These are phyloP conservation scores for Oeneis ivallda DNA, from an alignment of 2,888 invertebrate species.

Conservation along the genomic window DNA sequence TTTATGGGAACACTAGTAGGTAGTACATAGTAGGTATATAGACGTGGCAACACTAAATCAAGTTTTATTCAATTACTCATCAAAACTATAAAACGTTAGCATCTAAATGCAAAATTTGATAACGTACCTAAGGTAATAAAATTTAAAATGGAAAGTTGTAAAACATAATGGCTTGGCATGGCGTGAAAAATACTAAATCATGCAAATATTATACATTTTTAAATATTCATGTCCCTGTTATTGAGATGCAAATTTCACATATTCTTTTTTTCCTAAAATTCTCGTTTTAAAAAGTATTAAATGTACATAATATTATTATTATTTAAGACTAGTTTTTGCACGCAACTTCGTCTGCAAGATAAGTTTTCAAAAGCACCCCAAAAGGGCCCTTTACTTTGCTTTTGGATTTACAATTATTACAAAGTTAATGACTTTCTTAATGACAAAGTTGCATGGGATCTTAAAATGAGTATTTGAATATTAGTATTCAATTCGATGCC, in stretches of 20 bases:
- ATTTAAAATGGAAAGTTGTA: conserved; percentile 20
- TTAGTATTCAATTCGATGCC: no score
- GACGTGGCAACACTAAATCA: no score
- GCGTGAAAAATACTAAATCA: conserved; percentile 13
- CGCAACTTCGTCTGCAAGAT: no score
- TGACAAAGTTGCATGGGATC: no score
- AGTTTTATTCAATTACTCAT: background rate
- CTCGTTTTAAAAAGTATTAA: background rate
- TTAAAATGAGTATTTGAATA: no score
- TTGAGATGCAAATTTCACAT: conserved; percentile 20
- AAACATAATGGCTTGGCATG: conserved; percentile 17
- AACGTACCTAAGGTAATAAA: conserved; percentile 3
- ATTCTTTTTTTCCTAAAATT: conserved; percentile 1
- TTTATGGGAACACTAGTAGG: no score
- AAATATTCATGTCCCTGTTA: conserved; percentile 21
- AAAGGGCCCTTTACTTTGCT: no score
- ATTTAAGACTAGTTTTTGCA: no score
- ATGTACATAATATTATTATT: background rate
- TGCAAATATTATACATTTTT: conserved; percentile 21
- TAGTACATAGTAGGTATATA: no score
- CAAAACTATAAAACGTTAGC: background rate
- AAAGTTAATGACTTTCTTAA: no score
- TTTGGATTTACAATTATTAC: background rate
- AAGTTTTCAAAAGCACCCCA: no score
- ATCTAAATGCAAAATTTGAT: conserved; percentile 5